Evolutionary conservation across 2,113 vertebrate genomes (phyloP).

Genomic region (Peromyscus leucopus): DNA sequence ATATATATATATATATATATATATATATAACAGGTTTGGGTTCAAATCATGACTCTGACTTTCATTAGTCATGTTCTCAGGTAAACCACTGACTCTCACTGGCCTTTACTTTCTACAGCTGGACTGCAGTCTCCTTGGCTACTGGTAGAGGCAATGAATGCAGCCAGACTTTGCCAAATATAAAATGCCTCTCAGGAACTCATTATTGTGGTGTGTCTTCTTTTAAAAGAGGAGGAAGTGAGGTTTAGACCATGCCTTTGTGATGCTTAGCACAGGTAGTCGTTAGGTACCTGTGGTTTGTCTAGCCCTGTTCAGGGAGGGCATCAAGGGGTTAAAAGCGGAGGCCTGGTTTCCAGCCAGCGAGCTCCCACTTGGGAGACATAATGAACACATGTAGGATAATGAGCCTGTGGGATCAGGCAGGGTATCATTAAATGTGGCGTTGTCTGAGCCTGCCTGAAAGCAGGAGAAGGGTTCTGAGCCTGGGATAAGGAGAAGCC

Average conservation of each 20-base stretch:
- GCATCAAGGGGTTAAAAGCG: slow-evolving; percentile 13
- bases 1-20: too few species aligned
- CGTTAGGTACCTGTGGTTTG: background rate
- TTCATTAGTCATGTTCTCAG: background rate
- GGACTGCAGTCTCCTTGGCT: background rate
- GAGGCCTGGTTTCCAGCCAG: slow-evolving; percentile 44
- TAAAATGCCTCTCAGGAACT: background rate
- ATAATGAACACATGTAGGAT: slow-evolving; percentile 21
- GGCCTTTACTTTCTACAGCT: background rate
- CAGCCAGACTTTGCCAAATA: background rate
- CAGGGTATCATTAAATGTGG: slow-evolving; percentile 40
- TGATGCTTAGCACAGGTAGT: background rate
- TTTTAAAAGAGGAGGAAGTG: slow-evolving; percentile 27
- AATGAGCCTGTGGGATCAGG: slow-evolving; percentile 17
- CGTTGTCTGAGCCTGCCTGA: background rate
- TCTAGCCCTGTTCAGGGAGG: background rate
- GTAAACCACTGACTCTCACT: background rate
- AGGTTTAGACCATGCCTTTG: background rate
- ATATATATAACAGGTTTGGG: too few species aligned
- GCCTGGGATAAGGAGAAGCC: background rate
- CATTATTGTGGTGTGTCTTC: background rate
- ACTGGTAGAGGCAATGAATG: background rate
- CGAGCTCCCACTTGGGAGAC: background rate
- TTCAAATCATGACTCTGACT: background rate
- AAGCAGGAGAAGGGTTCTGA: background rate